Percentiles rank a stretch among this genome's conserved stretches.
These are phyloP conservation scores for Leiothrix lutea DNA, from an alignment of 2,113 vertebrate species.

Conservation along the genomic window DNA sequence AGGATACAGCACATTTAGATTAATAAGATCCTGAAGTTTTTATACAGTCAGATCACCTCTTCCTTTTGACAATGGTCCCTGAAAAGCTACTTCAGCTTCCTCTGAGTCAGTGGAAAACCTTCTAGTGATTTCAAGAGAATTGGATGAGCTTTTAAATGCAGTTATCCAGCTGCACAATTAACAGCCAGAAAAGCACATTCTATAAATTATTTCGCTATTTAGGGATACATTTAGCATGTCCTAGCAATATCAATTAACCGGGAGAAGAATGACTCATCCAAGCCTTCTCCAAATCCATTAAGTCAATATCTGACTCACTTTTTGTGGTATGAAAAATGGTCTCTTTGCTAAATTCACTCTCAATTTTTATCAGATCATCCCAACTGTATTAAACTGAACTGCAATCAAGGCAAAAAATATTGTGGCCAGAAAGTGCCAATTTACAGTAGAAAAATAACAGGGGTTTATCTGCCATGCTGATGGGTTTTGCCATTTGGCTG, in stretches of 20 bases:
- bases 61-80: slow-evolving; percentile 43
- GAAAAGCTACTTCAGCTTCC: slow-evolving; percentile 54
- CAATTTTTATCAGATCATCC: slow-evolving; percentile 26
- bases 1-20: neutral
- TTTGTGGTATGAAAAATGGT: slow-evolving; percentile 34
- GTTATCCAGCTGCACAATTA: slow-evolving; percentile 64
- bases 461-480: neutral
- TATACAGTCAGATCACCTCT: slow-evolving; percentile 23
- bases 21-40: neutral
- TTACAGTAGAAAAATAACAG: neutral
- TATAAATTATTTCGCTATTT: slow-evolving; percentile 64
- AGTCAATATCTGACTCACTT: slow-evolving; percentile 61
- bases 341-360: slow-evolving; percentile 5
- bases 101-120: slow-evolving; percentile 62
- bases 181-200: slow-evolving; percentile 62
- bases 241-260: slow-evolving; percentile 48
- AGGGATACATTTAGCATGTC: slow-evolving; percentile 56
- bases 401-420: neutral
- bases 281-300: slow-evolving; percentile 46
- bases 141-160: slow-evolving; percentile 56
- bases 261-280: slow-evolving; percentile 58
- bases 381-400: neutral
- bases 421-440: neutral
- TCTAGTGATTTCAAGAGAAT: slow-evolving; percentile 57
- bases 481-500: neutral